Evolutionary conservation across 92 coral and sea anemone species (phyloP), one percentile per base, ranked within the genome.

Genomic region (Parazoanthus atlanticus): DNA sequence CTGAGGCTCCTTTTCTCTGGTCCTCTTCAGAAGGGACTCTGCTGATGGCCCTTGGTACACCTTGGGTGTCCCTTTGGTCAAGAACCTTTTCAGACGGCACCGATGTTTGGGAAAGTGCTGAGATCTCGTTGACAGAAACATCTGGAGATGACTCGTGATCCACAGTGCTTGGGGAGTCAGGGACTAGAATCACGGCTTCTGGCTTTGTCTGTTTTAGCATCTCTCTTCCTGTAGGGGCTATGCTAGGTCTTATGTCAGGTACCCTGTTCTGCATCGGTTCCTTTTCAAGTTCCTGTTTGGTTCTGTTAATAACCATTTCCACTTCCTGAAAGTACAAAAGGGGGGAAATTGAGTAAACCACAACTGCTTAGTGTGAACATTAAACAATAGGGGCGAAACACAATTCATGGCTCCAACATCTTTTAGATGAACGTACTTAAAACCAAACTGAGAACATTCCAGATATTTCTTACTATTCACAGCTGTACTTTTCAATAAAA

Each of bases 301-400:
- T 95, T 80, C 91, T 90, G 49, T 89, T 89, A 74, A 95, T 91
- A 73, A 95, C 96, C 90, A 92, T 89, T 71, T 95, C 98, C 29
- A 95, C 98, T 34, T 95, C 98, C 98, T 95, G 82, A 77, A 83
- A 83, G 36, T 8, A 43, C 2, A 26, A 29, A 81, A 16, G 15
- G 13, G 12, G 65, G 38, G 32, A 69, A 15, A 9, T 12, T 2
- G 19, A 67, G 78, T 25, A 40, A 10, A n/a, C 2, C 33, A 10
- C 41, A 67, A 34, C n/a, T 12, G 8, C 58, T n/a, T 4, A 47
- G 54, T 11, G n/a, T 25, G 21, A 25, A 32, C 21, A 30, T 38
- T 76, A 19, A 38, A 76, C 13, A 23, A 46, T 46, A 46, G 52
- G 49, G 11, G 52, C 11, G 13, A 46, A 46, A 46, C 52, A 11